Evolutionary conservation across 2,113 vertebrate genomes (phyloP), one percentile per base, ranked within the genome.

Genomic region (Lonchura striata): DNA sequence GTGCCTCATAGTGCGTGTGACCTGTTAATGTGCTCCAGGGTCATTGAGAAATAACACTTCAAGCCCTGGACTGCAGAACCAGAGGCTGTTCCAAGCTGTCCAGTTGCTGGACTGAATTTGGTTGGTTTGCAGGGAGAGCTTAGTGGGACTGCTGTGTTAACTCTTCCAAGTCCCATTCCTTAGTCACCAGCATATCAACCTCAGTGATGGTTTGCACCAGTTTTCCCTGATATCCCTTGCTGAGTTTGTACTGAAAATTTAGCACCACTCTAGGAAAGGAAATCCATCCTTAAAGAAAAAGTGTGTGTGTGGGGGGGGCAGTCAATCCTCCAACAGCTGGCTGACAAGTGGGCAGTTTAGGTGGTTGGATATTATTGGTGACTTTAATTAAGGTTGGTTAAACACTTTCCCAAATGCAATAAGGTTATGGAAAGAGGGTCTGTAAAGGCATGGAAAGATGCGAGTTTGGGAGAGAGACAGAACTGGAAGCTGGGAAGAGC

Each of bases 41-140:
- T 81, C 95, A 60, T 71, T 90, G 71, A 83, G 82, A 96, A 94
- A 95, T 44, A 88, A 71, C 82, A 47, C 83, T 93, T 86, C 31
- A 68, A 93, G 76, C 60, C 49, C 64, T 64, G 77, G 75, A 74
- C 42, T 63, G 44, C 74, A 71, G 74, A 77, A 80, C 63, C 15
- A 28, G 41, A 81, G 44, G 56, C 71, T 69, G 14, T 78, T 96
- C 89, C 69, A 60, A 86, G 76, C 15, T 56, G 57, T 85, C 57
- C 47, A 42, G 21, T 83, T 68, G 69, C 57, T 82, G 83, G 72
- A 66, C 71, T 69, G 82, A 82, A 42, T 59, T 91, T 49, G 61
- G 42, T 47, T 9, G 35, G n/a, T 10, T 66, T 88, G 15, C 30
- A 49, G 53, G 28, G 82, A 72, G 46, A 46, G 22, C 63, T 92